These are phyloP conservation scores for Drosophila tanythrix DNA, from an alignment of 2,888 invertebrate species.

Conservation along the genomic window DNA sequence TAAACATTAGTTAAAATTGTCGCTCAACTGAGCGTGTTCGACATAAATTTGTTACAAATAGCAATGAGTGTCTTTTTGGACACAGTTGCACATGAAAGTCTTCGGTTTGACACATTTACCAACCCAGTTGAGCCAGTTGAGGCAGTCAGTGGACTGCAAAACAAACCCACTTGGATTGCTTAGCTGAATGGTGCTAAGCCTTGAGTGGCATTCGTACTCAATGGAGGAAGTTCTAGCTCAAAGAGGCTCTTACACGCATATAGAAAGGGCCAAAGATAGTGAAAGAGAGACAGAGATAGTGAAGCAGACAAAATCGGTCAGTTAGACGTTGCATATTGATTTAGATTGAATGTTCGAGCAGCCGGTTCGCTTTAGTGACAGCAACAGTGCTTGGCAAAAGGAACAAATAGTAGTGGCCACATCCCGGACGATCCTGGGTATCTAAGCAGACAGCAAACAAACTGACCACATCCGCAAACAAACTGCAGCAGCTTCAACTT, in stretches of 20 bases:
- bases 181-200: conserved; percentile 56
- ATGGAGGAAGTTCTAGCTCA: conserved; percentile 48
- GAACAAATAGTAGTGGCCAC: conserved; percentile 32
- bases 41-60: background rate
- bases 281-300: background rate
- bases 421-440: conserved; percentile 34
- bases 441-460: conserved; percentile 63
- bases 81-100: conserved; percentile 11
- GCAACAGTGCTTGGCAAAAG: conserved; percentile 25
- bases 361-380: conserved; percentile 18
- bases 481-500: conserved; percentile 37
- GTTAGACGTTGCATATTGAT: conserved; percentile 58
- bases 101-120: conserved; percentile 23
- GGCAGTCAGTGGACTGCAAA: conserved; percentile 55
- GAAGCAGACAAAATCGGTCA: conserved; percentile 13
- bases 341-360: conserved; percentile 67
- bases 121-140: conserved; percentile 22
- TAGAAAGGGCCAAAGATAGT: background rate
- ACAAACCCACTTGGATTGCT: conserved; percentile 64
- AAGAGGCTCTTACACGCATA: conserved; percentile 19
- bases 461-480: conserved; percentile 75
- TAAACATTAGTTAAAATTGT: no score
- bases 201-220: conserved; percentile 65
- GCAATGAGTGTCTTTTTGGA: conserved; percentile 5
- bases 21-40: background rate